A percentile compares a stretch with the other conserved stretches of the same genome.
Evolutionary conservation across 2,113 vertebrate genomes (phyloP).

Genomic region (Turdus rufiventris): DNA sequence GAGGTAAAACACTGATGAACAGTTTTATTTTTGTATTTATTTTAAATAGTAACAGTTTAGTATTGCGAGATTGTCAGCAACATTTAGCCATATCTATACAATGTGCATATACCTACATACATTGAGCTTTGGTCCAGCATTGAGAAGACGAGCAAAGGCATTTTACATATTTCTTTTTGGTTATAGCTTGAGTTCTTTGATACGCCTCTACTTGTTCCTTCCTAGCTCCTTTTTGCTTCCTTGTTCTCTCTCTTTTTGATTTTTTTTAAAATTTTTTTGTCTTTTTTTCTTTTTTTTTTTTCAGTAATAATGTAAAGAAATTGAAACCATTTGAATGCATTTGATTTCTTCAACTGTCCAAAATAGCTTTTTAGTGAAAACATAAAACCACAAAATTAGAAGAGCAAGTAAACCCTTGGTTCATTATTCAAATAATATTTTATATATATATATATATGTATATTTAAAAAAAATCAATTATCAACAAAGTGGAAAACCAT

Average conservation of each 20-base stretch:
- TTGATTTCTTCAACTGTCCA: conserved; percentile 57
- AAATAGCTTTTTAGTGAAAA: conserved; percentile 53
- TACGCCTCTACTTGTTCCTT: conserved; percentile 81
- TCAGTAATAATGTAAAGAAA: conserved; percentile 60
- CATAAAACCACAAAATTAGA: conserved; percentile 37
- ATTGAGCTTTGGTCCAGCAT: conserved; percentile 99
- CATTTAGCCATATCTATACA: conserved; percentile 95
- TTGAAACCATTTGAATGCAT: conserved; percentile 58
- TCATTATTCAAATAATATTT: conserved; percentile 14
- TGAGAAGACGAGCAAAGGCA: conserved; percentile 91
- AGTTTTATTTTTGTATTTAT: conserved; percentile 74
- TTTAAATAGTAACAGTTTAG: conserved; percentile 82
- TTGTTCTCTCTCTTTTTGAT: conserved; percentile 41
- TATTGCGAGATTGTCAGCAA: conserved; percentile 98
- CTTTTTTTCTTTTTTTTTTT: not conserved
- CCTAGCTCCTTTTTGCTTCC: conserved; percentile 73
- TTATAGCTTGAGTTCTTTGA: conserved; percentile 91
- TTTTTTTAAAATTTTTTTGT: not conserved
- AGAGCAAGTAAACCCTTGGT: not conserved
- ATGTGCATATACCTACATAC: conserved; percentile 97
- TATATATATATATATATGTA: not conserved
- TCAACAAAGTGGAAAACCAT: conserved; percentile 55
- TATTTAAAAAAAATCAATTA: not conserved
- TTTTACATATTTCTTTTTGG: conserved; percentile 88
- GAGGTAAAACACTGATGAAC: conserved; percentile 90